Conservation (phyloP, 2,797 vertebrate species). For the Setipinna tenuifilis region DNA sequence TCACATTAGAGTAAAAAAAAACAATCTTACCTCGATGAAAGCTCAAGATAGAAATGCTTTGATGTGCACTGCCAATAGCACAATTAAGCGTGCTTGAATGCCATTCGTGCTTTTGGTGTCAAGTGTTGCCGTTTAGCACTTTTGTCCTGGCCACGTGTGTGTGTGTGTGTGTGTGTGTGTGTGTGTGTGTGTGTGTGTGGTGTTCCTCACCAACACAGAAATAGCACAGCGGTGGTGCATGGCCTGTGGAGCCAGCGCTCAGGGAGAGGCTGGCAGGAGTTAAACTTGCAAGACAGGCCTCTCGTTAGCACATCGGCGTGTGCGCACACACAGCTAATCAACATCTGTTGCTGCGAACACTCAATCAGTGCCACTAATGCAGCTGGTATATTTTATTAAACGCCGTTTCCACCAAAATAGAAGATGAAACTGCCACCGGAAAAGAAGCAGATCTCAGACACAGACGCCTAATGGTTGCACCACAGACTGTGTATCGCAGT, state of each 20-base stretch:
- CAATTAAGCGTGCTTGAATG: background rate
- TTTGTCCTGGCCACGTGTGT: background rate
- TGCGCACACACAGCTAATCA: conserved; percentile 34
- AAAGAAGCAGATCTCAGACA: background rate
- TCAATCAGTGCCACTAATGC: conserved; percentile 42
- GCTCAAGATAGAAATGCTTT: background rate
- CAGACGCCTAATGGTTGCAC: background rate
- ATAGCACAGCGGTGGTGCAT: background rate
- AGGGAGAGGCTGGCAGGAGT: background rate
- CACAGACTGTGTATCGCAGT: background rate
- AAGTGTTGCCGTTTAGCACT: background rate
- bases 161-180: too few species aligned
- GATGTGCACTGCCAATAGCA: background rate
- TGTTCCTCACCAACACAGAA: background rate
- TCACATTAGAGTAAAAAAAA: background rate
- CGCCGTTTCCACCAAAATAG: conserved; percentile 45
- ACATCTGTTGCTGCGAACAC: conserved; percentile 41
- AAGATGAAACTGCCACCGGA: conserved; percentile 33
- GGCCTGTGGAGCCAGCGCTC: background rate
- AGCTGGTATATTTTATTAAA: conserved; percentile 52
- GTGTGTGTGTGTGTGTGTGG: background rate
- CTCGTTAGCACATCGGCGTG: conserved; percentile 21
- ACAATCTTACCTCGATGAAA: background rate
- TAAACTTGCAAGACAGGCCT: conserved; percentile 15
- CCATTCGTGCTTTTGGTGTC: background rate